Conservation (phyloP, 2,113 vertebrate species). For the Notarius quadriscutis region DNA sequence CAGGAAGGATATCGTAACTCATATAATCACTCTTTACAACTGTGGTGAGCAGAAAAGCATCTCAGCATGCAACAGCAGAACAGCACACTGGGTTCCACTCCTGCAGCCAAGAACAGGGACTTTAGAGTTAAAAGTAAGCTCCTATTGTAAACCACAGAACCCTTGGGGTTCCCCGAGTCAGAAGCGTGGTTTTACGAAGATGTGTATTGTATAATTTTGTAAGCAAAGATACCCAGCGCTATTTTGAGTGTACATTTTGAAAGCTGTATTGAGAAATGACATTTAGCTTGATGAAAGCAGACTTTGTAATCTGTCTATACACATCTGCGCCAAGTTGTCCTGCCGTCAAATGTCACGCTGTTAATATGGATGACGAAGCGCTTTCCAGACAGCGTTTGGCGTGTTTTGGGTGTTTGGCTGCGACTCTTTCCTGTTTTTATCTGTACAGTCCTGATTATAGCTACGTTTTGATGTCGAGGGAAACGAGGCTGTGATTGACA, state of each 20-base stretch:
- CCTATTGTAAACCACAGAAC: background rate
- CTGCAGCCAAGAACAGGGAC: too few relatives aligned
- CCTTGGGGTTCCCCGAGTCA: background rate
- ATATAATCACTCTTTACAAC: too few relatives aligned
- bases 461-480: conserved; percentile 64
- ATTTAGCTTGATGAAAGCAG: conserved; percentile 17
- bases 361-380: conserved; percentile 60
- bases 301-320: conserved; percentile 30
- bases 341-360: conserved; percentile 63
- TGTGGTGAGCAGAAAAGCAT: too few relatives aligned
- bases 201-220: background rate
- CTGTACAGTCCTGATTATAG: conserved; percentile 65
- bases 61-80: too few relatives aligned
- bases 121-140: too few relatives aligned
- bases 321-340: conserved; percentile 52
- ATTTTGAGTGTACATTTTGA: background rate
- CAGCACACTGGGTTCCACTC: too few relatives aligned
- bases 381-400: conserved; percentile 44
- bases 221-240: background rate
- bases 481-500: conserved; percentile 68
- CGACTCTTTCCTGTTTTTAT: conserved; percentile 47
- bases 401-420: conserved; percentile 52
- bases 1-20: too few relatives aligned
- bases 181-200: background rate
- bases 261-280: background rate